A percentile compares a stretch with the other conserved stretches of the same genome.
Evolutionary conservation across 2,797 vertebrate species (phyloP).

Genomic region (Sebastes diploproa): DNA sequence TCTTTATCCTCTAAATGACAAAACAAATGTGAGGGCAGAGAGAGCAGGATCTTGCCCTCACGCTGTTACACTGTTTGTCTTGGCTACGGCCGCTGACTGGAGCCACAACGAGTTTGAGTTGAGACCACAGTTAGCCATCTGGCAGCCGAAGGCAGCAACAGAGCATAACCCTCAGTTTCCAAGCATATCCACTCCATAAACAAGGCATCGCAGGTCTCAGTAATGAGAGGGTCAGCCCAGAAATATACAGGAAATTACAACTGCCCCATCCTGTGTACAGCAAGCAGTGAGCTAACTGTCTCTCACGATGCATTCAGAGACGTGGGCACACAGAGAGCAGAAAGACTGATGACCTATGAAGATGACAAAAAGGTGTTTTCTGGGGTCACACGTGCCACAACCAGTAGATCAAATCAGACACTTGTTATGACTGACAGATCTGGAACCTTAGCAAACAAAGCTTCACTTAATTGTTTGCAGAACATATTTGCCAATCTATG

Average conservation of each 20-base stretch:
- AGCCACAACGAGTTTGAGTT: conserved; percentile 38
- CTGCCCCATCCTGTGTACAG: conserved; percentile 32
- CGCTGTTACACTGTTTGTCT: conserved; percentile 32
- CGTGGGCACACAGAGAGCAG: neutral
- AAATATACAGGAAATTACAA: conserved; percentile 63
- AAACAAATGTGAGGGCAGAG: conserved; percentile 12
- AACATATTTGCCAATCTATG: neutral
- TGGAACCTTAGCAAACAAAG: neutral
- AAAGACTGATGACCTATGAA: neutral
- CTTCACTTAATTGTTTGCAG: neutral
- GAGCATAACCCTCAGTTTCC: conserved; percentile 48
- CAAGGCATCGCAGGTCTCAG: conserved; percentile 50
- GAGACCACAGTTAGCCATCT: conserved; percentile 59
- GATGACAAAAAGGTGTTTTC: neutral
- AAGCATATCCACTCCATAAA: conserved; percentile 60
- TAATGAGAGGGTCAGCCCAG: conserved; percentile 60
- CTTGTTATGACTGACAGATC: neutral
- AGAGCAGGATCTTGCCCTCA: conserved; percentile 13
- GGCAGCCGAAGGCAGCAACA: conserved; percentile 50
- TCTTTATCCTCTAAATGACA: conserved; percentile 19
- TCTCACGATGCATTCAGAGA: conserved; percentile 11
- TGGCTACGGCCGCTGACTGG: conserved; percentile 42
- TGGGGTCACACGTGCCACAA: neutral
- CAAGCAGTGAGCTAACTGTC: conserved; percentile 8
- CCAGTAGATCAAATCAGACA: neutral